Conservation (phyloP, 2,113 vertebrate species). For the Calyptommatus sinebrachiatus region DNA sequence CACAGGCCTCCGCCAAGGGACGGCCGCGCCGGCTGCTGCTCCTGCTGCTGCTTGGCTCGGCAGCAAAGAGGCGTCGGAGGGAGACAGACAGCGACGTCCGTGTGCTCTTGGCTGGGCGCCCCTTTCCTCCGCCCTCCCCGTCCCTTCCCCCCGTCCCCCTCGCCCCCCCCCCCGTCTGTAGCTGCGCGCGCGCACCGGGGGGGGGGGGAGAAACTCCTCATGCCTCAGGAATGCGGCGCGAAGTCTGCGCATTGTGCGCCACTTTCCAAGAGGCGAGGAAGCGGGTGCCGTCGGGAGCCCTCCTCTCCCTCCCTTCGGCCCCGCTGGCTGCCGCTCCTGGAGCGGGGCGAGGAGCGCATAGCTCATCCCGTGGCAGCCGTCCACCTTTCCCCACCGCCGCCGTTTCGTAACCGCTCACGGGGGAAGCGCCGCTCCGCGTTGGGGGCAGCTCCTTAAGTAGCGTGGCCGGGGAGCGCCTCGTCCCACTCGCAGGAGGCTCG, state of each 20-base stretch:
- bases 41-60: conserved; percentile 20
- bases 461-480: conserved; percentile 78
- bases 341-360: conserved; percentile 66
- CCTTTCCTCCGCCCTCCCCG: no score
- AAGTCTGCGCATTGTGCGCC: conserved; percentile 78
- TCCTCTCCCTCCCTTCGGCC: conserved; percentile 71
- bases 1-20: neutral
- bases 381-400: conserved; percentile 73
- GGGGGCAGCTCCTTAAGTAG: conserved; percentile 94
- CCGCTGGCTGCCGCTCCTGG: no score
- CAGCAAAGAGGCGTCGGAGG: neutral
- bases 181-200: conserved; percentile 55
- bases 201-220: conserved; percentile 70
- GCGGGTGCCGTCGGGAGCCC: conserved; percentile 13
- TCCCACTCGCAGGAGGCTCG: conserved; percentile 84
- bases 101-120: conserved; percentile 7
- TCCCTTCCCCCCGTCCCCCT: neutral
- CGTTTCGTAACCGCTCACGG: conserved; percentile 85
- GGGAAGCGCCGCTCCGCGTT: conserved; percentile 80
- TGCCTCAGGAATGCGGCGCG: conserved; percentile 81
- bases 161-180: conserved; percentile 44
- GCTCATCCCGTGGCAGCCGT: conserved; percentile 78
- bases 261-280: conserved; percentile 78
- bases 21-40: conserved; percentile 18
- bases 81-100: neutral